These are phyloP conservation scores for Odontamblyopus lacepedii DNA, from an alignment of 2,797 vertebrate genomes.

Conservation along the genomic window DNA sequence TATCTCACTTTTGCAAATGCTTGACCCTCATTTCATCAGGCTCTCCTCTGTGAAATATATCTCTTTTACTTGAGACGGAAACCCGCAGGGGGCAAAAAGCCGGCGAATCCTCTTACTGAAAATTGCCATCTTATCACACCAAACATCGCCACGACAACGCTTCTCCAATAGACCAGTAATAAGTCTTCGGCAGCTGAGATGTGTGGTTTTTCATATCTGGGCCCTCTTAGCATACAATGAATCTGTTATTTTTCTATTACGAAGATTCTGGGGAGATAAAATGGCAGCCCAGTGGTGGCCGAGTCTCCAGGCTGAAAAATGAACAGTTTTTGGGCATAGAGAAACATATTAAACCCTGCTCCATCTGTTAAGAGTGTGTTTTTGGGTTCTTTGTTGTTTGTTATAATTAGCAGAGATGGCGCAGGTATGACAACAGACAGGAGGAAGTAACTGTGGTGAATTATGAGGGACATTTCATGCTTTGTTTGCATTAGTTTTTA, in stretches of 20 bases:
- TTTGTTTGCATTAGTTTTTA: background rate
- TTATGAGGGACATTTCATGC: constrained; percentile 23
- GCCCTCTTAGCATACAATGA: constrained; percentile 49
- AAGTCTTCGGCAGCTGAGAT: constrained; percentile 71
- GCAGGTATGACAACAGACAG: constrained; percentile 12
- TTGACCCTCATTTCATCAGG: constrained; percentile 57
- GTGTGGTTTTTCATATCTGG: constrained; percentile 46
- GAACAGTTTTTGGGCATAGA: constrained; percentile 51
- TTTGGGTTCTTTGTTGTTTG: constrained; percentile 34
- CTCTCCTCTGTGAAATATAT: constrained; percentile 68
- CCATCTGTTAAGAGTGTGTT: constrained; percentile 20
- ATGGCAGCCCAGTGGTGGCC: constrained; percentile 45
- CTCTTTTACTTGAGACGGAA: constrained; percentile 57
- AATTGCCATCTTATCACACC: constrained; percentile 74
- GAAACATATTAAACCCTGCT: background rate
- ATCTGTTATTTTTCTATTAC: constrained; percentile 63
- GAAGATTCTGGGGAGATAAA: constrained; percentile 65
- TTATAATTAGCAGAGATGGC: constrained; percentile 9
- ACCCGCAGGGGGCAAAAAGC: constrained; percentile 60
- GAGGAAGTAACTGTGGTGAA: constrained; percentile 33
- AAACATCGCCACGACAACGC: constrained; percentile 69
- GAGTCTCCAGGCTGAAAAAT: constrained; percentile 29
- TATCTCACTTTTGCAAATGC: constrained; percentile 74
- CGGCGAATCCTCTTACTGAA: constrained; percentile 72
- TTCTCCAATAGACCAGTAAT: constrained; percentile 73